Evolutionary conservation across 2,797 vertebrate genomes (phyloP).

Genomic region (Rhinoraja longicauda): DNA sequence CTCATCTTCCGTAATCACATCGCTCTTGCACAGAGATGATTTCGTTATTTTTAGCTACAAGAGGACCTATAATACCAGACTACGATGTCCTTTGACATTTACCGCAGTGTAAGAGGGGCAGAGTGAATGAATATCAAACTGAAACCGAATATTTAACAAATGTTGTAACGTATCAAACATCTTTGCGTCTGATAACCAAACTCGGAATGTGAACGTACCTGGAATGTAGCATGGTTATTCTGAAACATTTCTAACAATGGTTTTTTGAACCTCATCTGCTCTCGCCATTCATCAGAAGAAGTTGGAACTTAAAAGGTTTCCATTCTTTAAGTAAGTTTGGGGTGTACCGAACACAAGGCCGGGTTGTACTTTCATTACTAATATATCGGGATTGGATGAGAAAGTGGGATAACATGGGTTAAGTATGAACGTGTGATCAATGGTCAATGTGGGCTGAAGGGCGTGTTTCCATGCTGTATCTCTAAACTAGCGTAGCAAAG

Average conservation of each 20-base stretch:
- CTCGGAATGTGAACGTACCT: no score
- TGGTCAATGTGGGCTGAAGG: no score
- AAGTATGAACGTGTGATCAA: no score
- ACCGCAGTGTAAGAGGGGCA: not conserved
- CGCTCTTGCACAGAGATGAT: not conserved
- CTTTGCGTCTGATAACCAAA: not conserved
- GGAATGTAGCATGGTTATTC: not conserved
- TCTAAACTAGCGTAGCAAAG: no score
- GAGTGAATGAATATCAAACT: not conserved
- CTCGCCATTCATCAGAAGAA: not conserved
- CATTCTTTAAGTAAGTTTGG: not conserved
- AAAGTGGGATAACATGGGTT: no score
- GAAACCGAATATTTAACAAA: not conserved
- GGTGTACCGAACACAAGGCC: not conserved
- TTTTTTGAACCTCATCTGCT: not conserved
- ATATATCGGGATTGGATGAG: no score
- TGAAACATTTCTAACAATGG: not conserved
- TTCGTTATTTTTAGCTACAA: not conserved
- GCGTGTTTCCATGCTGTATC: no score
- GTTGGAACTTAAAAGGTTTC: not conserved
- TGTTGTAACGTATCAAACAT: no score
- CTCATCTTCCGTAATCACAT: not conserved
- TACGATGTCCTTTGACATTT: not conserved
- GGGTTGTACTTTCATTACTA: no score
- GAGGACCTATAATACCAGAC: not conserved